These are phyloP conservation scores for Elgaria multicarinata DNA, from an alignment of 2,113 vertebrate species.

Conservation along the genomic window DNA sequence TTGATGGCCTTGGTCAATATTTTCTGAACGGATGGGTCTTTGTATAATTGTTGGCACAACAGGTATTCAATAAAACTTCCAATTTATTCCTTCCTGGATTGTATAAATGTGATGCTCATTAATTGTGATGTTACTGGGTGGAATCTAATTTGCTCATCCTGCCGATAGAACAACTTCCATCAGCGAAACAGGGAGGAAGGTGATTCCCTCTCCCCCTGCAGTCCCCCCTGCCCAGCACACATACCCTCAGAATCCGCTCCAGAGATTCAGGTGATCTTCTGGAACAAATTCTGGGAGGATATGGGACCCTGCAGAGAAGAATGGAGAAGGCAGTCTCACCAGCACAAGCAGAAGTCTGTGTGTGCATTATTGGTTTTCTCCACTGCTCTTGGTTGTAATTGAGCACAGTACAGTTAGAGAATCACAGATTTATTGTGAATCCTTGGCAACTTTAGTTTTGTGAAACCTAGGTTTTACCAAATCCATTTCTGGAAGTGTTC, in stretches of 20 bases:
- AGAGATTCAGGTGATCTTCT: no score
- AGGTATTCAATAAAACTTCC: neutral
- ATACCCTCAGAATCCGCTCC: no score
- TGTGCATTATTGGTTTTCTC: no score
- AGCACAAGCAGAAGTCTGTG: no score
- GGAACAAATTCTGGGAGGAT: no score
- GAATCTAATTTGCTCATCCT: no score
- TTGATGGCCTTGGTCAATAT: neutral
- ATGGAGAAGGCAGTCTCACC: no score
- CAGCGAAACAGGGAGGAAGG: no score
- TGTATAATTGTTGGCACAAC: neutral
- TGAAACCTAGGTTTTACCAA: constrained; percentile 39
- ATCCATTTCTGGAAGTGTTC: constrained; percentile 24
- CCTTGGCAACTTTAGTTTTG: neutral
- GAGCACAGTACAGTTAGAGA: constrained; percentile 9
- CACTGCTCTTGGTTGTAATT: constrained; percentile 17
- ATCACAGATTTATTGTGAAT: neutral
- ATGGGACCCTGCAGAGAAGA: no score
- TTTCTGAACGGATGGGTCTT: neutral
- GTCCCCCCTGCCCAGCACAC: no score
- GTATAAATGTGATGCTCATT: neutral
- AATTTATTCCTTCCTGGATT: neutral
- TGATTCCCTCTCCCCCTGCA: no score
- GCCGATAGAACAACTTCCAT: no score
- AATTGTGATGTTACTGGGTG: neutral